Evolutionary conservation across 2,797 vertebrate species (phyloP), one percentile per base, ranked within the genome.

Genomic region (Atherinosoma microstoma): DNA sequence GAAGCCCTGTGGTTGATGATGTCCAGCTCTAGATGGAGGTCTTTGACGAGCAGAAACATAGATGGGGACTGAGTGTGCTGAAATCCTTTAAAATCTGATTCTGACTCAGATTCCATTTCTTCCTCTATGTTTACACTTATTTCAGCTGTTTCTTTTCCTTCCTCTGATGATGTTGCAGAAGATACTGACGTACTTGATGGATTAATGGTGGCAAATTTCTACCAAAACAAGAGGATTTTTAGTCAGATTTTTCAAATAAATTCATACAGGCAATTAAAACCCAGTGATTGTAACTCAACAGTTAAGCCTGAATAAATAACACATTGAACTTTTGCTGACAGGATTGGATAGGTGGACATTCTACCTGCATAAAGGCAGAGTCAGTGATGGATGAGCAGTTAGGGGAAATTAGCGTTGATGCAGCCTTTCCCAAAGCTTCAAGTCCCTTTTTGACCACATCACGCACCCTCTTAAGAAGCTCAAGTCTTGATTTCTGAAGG

Each of bases 11-110:
- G 96, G 77, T 96, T 92, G 69, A 96, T 91, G 58, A 94, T 91
- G 89, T 96, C 86, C 16, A 99, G 93, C 56, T 99, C 95, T 69
- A 97, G 87, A 69, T 98, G 95, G 65, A 98, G 94, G 91, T 99
- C 97, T 91, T 90, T 88, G 32, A 91, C 82, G 69, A 96, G 89
- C 80, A 67, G 83, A 73, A 84, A 90, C 45, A 70, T 62, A 79
- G 53, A 42, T 66, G 73, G 75, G 45, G 90, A 78, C 68, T 65
- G 64, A 59, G 20, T 70, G 29, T 73, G 32, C 58, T 0, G 49
- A 62, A 27, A 71, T 22, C 3, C 42, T 78, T 64, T 66, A 4
- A 60, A 27, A 40, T 89, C 70, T 34, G 58, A 66, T 38, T 84
- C 65, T 56, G 13, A 27, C 30, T 73, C 53, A 15, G 38, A 42